Evolutionary conservation across 2,797 vertebrate species (phyloP).

Genomic region (Chelonia mydas): DNA sequence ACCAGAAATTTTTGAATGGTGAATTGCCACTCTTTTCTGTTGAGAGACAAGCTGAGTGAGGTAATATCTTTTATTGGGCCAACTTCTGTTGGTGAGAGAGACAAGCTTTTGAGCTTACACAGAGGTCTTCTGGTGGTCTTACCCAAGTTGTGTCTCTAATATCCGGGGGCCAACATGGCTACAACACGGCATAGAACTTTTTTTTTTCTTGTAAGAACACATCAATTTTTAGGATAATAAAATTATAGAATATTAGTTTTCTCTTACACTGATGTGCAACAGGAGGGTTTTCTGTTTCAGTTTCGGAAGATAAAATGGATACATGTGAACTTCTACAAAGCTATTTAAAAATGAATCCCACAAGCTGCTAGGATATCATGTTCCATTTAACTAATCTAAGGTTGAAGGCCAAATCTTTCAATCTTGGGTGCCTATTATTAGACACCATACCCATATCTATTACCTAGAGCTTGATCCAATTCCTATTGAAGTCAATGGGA

Average conservation of each 20-base stretch:
- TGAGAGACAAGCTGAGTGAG: not conserved
- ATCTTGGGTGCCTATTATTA: not conserved
- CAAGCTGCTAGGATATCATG: not conserved
- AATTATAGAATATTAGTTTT: not conserved
- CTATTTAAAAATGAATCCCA: not conserved
- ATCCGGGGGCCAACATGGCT: not conserved
- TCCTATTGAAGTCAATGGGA: not conserved
- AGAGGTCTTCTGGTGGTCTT: not conserved
- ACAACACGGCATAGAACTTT: not conserved
- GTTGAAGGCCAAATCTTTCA: not conserved
- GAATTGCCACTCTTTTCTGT: not conserved
- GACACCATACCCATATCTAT: not conserved
- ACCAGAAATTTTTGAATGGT: not conserved
- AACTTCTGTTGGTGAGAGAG: not conserved
- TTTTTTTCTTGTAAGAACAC: not conserved
- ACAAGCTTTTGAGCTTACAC: not conserved
- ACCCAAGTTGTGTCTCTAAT: not conserved
- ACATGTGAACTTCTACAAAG: not conserved
- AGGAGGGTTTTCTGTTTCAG: too few relatives aligned
- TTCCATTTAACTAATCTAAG: not conserved
- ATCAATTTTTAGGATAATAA: not conserved
- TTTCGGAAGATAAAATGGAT: not conserved
- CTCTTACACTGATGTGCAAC: not conserved
- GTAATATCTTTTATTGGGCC: not conserved
- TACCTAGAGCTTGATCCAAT: not conserved